Evolutionary conservation across 2,888 invertebrate species (phyloP).

Genomic region (Apodemia mormo): DNA sequence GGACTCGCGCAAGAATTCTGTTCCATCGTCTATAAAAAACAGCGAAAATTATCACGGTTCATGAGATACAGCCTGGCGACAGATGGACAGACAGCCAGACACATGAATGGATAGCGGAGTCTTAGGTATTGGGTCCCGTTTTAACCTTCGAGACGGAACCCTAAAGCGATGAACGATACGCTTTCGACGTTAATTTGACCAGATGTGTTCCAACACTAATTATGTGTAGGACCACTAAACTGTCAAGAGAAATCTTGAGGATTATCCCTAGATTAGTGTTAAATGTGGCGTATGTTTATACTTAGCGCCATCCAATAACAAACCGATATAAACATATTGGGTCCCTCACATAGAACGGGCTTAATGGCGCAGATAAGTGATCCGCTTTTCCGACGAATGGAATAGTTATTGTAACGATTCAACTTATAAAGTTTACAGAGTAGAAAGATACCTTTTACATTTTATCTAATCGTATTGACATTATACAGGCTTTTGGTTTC

Average conservation of each 20-base stretch:
- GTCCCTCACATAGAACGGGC: background rate
- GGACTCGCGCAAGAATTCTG: no score
- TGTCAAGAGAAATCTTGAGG: slow-evolving; percentile 21
- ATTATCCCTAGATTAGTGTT: slow-evolving; percentile 20
- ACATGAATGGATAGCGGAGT: no score
- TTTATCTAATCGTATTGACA: no score
- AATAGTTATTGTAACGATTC: background rate
- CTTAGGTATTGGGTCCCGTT: no score
- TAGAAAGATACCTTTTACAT: no score
- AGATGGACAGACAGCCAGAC: no score
- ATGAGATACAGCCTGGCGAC: no score
- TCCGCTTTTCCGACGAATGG: background rate
- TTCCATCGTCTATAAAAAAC: no score
- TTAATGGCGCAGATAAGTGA: background rate
- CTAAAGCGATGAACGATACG: no score
- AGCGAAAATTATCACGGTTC: no score
- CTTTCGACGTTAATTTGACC: background rate
- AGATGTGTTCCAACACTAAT: background rate
- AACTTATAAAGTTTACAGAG: background rate
- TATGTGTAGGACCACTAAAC: background rate
- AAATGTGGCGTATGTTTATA: slow-evolving; percentile 21
- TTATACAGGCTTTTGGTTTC: no score
- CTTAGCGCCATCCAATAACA: background rate
- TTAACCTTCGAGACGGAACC: no score
- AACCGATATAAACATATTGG: slow-evolving; percentile 9